Evolutionary conservation across 1,140 invertebrate species (phyloP), one percentile per base, ranked within the genome.

Genomic region (Vanessa tameamea): DNA sequence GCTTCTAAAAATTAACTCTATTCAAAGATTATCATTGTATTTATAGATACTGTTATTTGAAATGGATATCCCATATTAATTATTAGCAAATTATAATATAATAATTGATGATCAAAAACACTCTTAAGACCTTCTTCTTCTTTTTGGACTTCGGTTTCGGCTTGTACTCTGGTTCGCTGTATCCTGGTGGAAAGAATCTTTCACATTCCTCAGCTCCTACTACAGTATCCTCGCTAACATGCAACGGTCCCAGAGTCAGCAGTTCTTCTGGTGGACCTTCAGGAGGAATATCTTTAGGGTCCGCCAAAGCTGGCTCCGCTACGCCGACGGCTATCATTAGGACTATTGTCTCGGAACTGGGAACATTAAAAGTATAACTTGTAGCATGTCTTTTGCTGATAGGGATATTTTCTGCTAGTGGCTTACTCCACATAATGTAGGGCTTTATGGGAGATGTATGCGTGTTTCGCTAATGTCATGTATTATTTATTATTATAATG

Each of bases 341-440:
- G 5, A 95, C 91, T 51, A 95, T 89, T 73, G 95, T 95, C 82
- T 95, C 95, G 72, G 93, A 93, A 74, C 95, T 95, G 79, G 9
- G 71, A 90, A 50, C 0, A 50, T 50, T 43, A 43, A 43, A 43
- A 43, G 2, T 9, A 43, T 9, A 43, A 11, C 37, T 43, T 43
- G 9, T 43, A 43, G 37, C 8, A 43, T 9, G 9, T 43, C 7
- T 43, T 43, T 9, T 43, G 9, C 6, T 11, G 37, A 11, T 43
- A 43, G 37, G 37, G 37, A 9, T 43, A 20, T 43, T 43, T 43
- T 9, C 37, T 9, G 8, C 1, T 9, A 9, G 7, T 43, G 7
- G 37, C 1, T 8, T 43, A 43, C 0, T 43, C 6, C 37, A 1
- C 37, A 43, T 8, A 43, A 9, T 8, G 3, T 9, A 43, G 37